Conservation (phyloP, 2,888 invertebrate genomes). For the Xestia sexstrigata region DNA sequence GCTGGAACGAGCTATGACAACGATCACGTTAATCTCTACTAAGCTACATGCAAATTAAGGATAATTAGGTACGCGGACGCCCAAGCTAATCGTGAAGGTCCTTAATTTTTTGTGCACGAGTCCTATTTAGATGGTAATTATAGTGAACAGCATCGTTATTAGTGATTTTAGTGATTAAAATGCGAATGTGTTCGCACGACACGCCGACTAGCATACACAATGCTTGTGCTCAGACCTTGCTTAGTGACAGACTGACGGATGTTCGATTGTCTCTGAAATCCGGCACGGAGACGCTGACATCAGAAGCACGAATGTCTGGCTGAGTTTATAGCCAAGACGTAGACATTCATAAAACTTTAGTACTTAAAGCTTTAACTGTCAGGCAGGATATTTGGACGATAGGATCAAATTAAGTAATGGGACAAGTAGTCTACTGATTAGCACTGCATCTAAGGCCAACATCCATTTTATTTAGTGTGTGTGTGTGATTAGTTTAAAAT, state of each 20-base stretch:
- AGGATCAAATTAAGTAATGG: neutral
- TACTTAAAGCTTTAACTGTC: neutral
- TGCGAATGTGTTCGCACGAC: conserved; percentile 84
- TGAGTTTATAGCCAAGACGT: conserved; percentile 23
- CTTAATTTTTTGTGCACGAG: conserved; percentile 62
- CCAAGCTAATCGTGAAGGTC: conserved; percentile 46
- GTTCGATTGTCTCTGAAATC: conserved; percentile 79
- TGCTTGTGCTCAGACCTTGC: conserved; percentile 83
- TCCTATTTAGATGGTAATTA: conserved; percentile 71
- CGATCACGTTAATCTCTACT: neutral
- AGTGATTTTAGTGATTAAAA: conserved; percentile 75
- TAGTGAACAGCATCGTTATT: conserved; percentile 77
- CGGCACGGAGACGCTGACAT: conserved; percentile 67
- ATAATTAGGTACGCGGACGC: conserved; percentile 19
- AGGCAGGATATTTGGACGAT: neutral
- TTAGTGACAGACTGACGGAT: conserved; percentile 85
- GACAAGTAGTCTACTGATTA: neutral
- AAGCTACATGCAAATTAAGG: conserved; percentile 1
- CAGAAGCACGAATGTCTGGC: conserved; percentile 50
- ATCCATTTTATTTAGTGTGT: neutral
- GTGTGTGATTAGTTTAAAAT: neutral
- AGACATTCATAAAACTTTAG: conserved; percentile 15
- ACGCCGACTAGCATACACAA: conserved; percentile 68
- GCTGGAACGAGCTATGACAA: neutral
- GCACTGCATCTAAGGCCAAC: neutral